These are phyloP conservation scores for Agonopterix subpropinquella DNA, from an alignment of 2,888 invertebrate genomes.

Conservation along the genomic window DNA sequence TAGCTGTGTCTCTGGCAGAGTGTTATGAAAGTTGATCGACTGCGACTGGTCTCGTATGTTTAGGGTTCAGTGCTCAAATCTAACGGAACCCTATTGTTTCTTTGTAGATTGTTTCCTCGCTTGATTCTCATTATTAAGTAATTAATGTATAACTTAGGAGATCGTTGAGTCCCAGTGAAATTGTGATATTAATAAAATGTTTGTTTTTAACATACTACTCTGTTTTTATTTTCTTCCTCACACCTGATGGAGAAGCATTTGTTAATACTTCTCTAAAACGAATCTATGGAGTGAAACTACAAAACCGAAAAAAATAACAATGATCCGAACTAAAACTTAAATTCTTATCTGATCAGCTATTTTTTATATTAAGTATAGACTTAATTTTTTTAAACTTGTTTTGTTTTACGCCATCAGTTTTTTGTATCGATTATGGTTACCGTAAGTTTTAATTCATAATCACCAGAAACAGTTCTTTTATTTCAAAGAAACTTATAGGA, in stretches of 20 bases:
- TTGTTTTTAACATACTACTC: slow-evolving; percentile 30
- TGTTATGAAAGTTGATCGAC: slow-evolving; percentile 27
- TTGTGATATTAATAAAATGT: slow-evolving; percentile 73
- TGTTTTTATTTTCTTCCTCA: not conserved
- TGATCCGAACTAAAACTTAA: too few species aligned
- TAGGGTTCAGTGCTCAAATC: slow-evolving; percentile 2
- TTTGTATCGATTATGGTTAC: too few species aligned
- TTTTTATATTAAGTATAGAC: too few species aligned
- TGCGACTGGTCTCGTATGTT: slow-evolving; percentile 10
- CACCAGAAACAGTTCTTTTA: too few species aligned
- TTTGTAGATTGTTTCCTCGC: slow-evolving; percentile 29
- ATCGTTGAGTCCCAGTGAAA: slow-evolving; percentile 58
- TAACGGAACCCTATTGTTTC: slow-evolving; percentile 8
- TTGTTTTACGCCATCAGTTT: too few species aligned
- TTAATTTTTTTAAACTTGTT: too few species aligned
- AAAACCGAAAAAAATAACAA: too few species aligned
- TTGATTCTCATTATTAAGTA: slow-evolving; percentile 35
- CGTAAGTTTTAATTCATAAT: too few species aligned
- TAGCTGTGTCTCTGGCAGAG: slow-evolving; percentile 6
- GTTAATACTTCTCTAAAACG: not conserved
- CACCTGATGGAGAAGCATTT: not conserved
- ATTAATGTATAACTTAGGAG: slow-evolving; percentile 34
- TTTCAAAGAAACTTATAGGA: too few species aligned
- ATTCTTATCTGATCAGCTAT: too few species aligned
- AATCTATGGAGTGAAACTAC: too few species aligned